phyloP scores from a whole-genome alignment of 1,140 invertebrate species.

The Drepana arcuata region DNA sequence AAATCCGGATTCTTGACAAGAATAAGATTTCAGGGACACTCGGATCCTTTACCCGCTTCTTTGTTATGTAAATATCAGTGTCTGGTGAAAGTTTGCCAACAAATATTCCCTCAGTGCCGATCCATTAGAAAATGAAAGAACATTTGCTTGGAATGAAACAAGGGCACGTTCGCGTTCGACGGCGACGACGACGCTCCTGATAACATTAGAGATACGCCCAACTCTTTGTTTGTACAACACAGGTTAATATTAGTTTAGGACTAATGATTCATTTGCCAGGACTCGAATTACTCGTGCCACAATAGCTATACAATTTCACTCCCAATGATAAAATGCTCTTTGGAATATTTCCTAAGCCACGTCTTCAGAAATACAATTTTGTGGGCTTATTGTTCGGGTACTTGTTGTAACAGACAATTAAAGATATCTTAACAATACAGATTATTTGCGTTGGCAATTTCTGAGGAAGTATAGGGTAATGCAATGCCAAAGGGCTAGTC shows the following conservation, averaged over 20 bases:
- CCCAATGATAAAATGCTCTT: no score
- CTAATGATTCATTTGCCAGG: conserved; percentile 37
- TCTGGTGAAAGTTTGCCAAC: conserved; percentile 43
- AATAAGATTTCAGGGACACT: conserved; percentile 45
- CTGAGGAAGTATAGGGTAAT: no score
- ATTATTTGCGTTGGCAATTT: no score
- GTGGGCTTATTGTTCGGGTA: no score
- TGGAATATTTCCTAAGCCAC: no score
- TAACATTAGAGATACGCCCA: conserved; percentile 26
- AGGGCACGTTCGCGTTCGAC: conserved; percentile 16
- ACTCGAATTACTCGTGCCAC: conserved; percentile 15
- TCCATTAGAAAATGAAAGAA: conserved; percentile 61
- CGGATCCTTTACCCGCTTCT: conserved; percentile 40
- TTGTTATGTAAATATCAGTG: conserved; percentile 58
- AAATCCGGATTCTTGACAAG: conserved; percentile 41
- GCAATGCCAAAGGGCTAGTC: no score
- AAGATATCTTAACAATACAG: no score
- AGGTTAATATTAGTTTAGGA: conserved; percentile 44
- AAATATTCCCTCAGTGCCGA: conserved; percentile 45
- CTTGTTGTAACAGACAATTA: no score
- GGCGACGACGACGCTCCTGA: conserved; percentile 9
- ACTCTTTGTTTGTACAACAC: conserved; percentile 24
- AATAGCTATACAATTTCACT: conserved; percentile 9
- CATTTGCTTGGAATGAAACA: conserved; percentile 39
- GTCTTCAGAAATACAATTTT: no score